Conservation (phyloP, 2,113 vertebrate species). For the Speoplatyrhinus poulsoni region DNA sequence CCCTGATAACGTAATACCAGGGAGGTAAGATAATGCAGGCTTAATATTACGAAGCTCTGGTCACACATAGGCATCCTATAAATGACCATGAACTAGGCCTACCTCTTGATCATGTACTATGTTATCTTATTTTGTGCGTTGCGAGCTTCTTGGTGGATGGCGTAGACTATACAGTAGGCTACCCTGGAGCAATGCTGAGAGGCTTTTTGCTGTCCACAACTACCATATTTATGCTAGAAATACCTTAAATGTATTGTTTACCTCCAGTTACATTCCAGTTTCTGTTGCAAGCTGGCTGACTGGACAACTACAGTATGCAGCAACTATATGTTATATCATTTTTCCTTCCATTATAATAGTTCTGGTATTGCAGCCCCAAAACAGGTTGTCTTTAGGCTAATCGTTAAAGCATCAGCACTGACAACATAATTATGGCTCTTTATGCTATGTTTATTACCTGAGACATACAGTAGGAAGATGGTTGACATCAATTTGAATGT, state of each 20-base stretch:
- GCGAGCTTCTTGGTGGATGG: neutral
- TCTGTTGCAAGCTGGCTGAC: neutral
- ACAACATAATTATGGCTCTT: neutral
- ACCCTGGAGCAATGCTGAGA: neutral
- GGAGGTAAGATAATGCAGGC: neutral
- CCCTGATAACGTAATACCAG: neutral
- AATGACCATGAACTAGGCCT: neutral
- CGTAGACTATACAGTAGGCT: neutral
- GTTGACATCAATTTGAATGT: conserved; percentile 12
- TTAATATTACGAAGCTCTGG: neutral
- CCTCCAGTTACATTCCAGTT: neutral
- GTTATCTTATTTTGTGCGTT: neutral
- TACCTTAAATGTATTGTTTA: neutral
- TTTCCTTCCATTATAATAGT: neutral
- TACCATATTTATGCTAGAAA: neutral
- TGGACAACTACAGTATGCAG: neutral
- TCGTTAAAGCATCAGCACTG: neutral
- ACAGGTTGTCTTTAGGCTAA: neutral
- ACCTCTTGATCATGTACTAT: neutral
- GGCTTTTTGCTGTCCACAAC: neutral
- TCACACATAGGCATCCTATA: neutral
- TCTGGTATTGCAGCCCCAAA: neutral
- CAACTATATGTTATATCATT: neutral
- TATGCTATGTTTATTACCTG: neutral
- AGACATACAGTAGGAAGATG: conserved; percentile 1